These are phyloP conservation scores for Muraenolepis orangiensis DNA, from an alignment of 2,797 vertebrate genomes.

Conservation along the genomic window DNA sequence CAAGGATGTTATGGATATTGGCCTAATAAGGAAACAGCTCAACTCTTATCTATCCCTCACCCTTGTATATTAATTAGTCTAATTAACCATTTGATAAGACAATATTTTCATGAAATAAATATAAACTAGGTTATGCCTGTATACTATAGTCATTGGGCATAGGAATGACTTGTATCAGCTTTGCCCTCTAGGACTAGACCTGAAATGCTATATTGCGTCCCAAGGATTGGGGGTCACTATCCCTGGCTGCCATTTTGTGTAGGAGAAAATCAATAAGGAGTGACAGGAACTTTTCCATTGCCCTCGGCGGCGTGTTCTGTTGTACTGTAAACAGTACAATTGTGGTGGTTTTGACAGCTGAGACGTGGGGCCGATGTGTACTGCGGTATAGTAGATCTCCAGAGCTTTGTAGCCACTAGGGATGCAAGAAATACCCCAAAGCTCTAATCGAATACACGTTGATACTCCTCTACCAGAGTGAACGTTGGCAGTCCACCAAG, in stretches of 20 bases:
- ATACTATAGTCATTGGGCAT: background rate
- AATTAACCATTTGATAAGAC: background rate
- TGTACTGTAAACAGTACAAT: background rate
- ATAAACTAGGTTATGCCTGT: too few relatives aligned
- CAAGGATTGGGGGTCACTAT: constrained; percentile 38
- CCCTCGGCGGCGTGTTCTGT: background rate
- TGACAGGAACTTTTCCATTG: background rate
- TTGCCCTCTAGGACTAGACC: background rate
- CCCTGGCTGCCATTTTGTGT: constrained; percentile 57
- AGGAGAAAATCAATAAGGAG: background rate
- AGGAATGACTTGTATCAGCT: background rate
- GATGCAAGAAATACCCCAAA: too few relatives aligned
- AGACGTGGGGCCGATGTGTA: background rate
- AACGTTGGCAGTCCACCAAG: too few relatives aligned
- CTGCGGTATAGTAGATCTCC: background rate
- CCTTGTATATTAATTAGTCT: background rate
- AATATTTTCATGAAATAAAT: too few relatives aligned
- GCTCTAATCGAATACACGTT: too few relatives aligned
- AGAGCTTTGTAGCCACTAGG: background rate
- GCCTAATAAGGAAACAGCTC: background rate
- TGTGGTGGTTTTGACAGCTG: constrained; percentile 12
- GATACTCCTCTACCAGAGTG: too few relatives aligned
- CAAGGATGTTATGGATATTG: background rate
- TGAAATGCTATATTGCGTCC: background rate
- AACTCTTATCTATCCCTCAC: too few relatives aligned